Conservation (phyloP, 2,888 invertebrate species). For the Drosophila borborema region DNA sequence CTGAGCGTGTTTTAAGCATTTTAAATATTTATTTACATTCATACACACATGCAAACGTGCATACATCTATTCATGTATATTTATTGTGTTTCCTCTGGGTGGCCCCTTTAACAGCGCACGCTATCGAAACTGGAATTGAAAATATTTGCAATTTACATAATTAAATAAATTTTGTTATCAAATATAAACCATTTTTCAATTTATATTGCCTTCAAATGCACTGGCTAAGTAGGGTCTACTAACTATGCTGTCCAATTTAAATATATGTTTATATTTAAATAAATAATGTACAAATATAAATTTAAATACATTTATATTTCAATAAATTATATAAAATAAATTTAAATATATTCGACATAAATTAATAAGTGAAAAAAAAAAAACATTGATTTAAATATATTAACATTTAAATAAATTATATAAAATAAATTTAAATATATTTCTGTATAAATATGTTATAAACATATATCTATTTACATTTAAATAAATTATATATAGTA, state of each 20-base stretch:
- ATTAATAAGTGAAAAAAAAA: too few species aligned
- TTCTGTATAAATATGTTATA: too few species aligned
- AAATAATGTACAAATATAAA: too few species aligned
- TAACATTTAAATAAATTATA: too few species aligned
- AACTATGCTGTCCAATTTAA: background rate
- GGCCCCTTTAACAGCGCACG: background rate
- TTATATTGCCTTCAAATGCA: slow-evolving; percentile 18
- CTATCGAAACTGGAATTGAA: slow-evolving; percentile 24
- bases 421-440: too few species aligned
- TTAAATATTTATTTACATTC: slow-evolving; percentile 26
- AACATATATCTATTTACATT: too few species aligned
- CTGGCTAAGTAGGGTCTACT: background rate
- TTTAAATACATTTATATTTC: too few species aligned
- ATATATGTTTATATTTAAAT: background rate
- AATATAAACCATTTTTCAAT: slow-evolving; percentile 45
- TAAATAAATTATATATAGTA: too few species aligned
- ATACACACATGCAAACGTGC: background rate
- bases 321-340: too few species aligned
- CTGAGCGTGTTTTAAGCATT: slow-evolving; percentile 20
- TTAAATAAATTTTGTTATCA: slow-evolving; percentile 53
- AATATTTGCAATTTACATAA: slow-evolving; percentile 53
- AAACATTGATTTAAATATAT: too few species aligned
- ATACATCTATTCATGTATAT: slow-evolving; percentile 2
- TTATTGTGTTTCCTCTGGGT: background rate
- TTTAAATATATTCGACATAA: too few species aligned